Evolutionary conservation across 2,888 invertebrate genomes (phyloP), one percentile per base, ranked within the genome.

Genomic region (Taenaris catops): DNA sequence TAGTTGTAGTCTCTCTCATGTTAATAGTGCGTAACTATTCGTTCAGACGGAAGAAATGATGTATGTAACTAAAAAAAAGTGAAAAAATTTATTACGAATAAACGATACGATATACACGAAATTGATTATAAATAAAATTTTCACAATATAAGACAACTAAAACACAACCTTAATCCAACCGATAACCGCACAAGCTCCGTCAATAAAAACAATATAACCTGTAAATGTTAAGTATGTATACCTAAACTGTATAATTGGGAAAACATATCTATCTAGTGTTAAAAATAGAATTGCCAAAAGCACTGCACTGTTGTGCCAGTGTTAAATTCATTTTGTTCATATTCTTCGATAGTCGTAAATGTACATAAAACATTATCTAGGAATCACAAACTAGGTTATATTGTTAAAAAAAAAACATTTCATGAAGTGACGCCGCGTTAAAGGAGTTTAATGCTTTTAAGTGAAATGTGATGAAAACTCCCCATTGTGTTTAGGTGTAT

Each of bases 381-480:
- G 17, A 33, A 18, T 25, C 25, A 17, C 25, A 25, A 20, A 34
- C 12, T 34, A 34, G 34, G 28, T 38, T 35, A 38, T 29, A 41
- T 40, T 44, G 38, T 34, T 21, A 32, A 23, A 28, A n/a, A n/a
- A n/a, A n/a, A n/a, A n/a, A n/a, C n/a, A n/a, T n/a, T 60, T 61
- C 56, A 58, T 58, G 50, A 49, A 48, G 44, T 48, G 39, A 45
- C 34, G 44, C 38, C 37, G 42, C 40, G 43, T 37, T 43, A 41
- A 50, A 51, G 39, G 45, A 48, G 48, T 48, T 51, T 51, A 51
- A 56, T 55, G 52, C 48, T 55, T 49, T 46, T 53, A 49, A 56
- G 50, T 51, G 53, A 49, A 51, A 48, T 48, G 51, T 52, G 45
- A 52, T 53, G 53, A 38, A 35, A 29, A 24, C 34, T 21, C 27